phyloP scores from a whole-genome alignment of 2,888 invertebrate species.

The Candidula unifasciata region DNA sequence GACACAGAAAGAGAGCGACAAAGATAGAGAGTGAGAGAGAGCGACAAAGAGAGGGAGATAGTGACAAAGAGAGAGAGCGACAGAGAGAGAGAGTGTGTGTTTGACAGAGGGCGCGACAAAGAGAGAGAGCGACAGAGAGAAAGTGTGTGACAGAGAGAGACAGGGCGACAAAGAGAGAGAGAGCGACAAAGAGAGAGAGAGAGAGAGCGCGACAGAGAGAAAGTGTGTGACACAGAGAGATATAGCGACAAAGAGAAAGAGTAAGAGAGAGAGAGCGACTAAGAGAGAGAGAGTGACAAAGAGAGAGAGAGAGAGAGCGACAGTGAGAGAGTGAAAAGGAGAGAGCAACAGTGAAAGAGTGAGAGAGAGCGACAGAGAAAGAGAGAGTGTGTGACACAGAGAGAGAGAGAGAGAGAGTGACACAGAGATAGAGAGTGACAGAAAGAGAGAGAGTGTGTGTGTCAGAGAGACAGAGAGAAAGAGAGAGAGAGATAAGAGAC shows the following conservation, averaged over 20 bases:
- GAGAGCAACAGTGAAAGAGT: not conserved
- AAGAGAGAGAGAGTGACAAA: constrained; percentile 28
- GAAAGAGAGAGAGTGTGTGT: no score
- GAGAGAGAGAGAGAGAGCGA: not conserved
- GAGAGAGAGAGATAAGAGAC: not conserved
- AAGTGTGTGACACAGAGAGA: not conserved
- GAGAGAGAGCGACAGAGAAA: not conserved
- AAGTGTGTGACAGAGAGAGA: not conserved
- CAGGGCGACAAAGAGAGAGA: not conserved
- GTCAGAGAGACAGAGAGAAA: no score
- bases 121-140: not conserved
- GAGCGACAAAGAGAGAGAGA: not conserved
- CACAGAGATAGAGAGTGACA: not conserved
- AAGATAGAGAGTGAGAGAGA: no score
- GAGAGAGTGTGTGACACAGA: not conserved
- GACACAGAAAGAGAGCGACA: no score
- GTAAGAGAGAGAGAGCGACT: no score
- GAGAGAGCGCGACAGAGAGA: not conserved
- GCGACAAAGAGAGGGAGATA: no score
- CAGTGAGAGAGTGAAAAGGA: not conserved
- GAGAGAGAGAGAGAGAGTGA: not conserved
- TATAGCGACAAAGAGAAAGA: no score
- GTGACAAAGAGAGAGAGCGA: no score
- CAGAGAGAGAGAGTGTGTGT: no score
- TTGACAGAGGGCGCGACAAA: no score